Evolutionary conservation across 2,888 invertebrate species (phyloP).

Genomic region (Endomychus coccineus): DNA sequence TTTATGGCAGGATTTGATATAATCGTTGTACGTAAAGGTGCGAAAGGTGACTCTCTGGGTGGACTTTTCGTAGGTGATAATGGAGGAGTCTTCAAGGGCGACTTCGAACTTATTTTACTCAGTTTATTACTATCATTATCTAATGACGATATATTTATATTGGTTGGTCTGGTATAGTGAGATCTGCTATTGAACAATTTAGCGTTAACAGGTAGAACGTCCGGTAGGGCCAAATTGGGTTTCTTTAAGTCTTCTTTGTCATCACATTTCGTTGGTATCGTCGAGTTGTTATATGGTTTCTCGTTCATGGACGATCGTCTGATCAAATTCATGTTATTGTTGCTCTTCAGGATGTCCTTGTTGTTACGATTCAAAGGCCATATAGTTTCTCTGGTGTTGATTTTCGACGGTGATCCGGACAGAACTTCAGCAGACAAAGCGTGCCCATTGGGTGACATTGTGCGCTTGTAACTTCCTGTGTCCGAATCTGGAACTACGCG

Average conservation of each 20-base stretch:
- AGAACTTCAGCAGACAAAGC: slow-evolving; percentile 28
- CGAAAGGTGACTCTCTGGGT: slow-evolving; percentile 33
- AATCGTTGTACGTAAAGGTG: slow-evolving; percentile 34
- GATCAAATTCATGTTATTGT: slow-evolving; percentile 33
- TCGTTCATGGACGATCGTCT: slow-evolving; percentile 39
- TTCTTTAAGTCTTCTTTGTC: slow-evolving; percentile 35
- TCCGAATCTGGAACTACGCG: slow-evolving; percentile 59
- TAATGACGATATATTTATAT: slow-evolving; percentile 27
- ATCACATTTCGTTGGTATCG: slow-evolving; percentile 29
- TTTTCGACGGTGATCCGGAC: slow-evolving; percentile 28
- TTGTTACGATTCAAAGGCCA: slow-evolving; percentile 32
- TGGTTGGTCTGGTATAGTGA: slow-evolving; percentile 33
- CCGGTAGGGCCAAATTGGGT: slow-evolving; percentile 44
- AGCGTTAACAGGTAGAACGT: slow-evolving; percentile 50
- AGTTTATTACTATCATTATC: slow-evolving; percentile 22
- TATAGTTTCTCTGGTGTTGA: slow-evolving; percentile 32
- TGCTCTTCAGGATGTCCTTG: slow-evolving; percentile 28
- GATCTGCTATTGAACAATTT: slow-evolving; percentile 41
- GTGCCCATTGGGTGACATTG: slow-evolving; percentile 59
- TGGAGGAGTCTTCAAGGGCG: slow-evolving; percentile 36
- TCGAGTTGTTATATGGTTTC: slow-evolving; percentile 27
- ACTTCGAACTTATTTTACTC: slow-evolving; percentile 22
- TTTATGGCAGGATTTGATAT: slow-evolving; percentile 28
- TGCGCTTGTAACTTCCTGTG: slow-evolving; percentile 67
- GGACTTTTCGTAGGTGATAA: slow-evolving; percentile 36